Percentiles rank a stretch among this genome's conserved stretches.
Evolutionary conservation across 2,888 invertebrate species (phyloP).

Genomic region (Scrobipalpa atriplicella): DNA sequence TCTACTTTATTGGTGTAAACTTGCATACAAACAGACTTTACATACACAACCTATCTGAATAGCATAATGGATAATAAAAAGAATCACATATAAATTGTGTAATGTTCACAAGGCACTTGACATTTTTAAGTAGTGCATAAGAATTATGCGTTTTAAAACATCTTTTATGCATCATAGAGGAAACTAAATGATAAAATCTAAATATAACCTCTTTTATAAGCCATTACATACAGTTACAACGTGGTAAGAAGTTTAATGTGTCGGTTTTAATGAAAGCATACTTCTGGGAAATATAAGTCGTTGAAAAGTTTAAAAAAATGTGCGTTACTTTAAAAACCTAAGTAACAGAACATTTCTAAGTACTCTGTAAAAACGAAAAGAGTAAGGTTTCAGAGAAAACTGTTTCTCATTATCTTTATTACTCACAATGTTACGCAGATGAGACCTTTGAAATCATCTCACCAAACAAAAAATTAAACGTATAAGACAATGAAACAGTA

Average conservation of each 20-base stretch:
- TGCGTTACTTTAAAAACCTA: not conserved
- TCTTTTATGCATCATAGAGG: constrained; percentile 10
- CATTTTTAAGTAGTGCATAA: constrained; percentile 1
- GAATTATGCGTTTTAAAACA: not conserved
- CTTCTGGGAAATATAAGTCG: constrained; percentile 23
- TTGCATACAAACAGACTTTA: too few species aligned
- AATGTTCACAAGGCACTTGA: not conserved
- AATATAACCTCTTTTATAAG: constrained; percentile 52
- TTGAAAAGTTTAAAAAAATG: not conserved
- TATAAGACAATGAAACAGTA: too few species aligned
- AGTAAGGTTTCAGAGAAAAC: not conserved
- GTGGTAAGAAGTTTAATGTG: constrained; percentile 51
- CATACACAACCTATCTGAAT: too few species aligned
- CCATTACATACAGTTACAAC: constrained; percentile 56
- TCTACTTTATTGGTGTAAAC: too few species aligned
- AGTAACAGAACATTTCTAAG: not conserved
- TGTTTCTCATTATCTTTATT: not conserved
- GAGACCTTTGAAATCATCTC: too few species aligned
- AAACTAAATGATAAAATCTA: constrained; percentile 49
- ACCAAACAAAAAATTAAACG: too few species aligned
- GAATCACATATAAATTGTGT: not conserved
- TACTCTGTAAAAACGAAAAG: too few species aligned
- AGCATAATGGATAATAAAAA: not conserved
- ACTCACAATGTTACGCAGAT: too few species aligned
- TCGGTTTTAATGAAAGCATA: constrained; percentile 36